Evolutionary conservation across 2,797 vertebrate species (phyloP), one percentile per base, ranked within the genome.

Genomic region (Schizopygopsis pylzovi): DNA sequence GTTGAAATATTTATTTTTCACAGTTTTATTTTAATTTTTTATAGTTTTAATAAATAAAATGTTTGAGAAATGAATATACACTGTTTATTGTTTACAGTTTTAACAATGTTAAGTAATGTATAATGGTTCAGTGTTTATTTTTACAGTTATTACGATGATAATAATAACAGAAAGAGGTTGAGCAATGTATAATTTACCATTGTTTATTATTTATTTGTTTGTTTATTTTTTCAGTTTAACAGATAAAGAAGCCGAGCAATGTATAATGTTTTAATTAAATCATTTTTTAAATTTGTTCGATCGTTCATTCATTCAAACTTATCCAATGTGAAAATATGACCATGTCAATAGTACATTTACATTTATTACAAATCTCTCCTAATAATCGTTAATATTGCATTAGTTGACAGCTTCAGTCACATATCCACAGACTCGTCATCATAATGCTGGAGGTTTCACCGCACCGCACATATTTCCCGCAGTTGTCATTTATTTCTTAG

Each of bases 401-500:
- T 68, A 37, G 3, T 28, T 84, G 63, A 84, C 49, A 59, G 61
- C 75, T 59, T 84, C 73, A 52, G 52, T 82, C 25, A 22, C n/a
- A 56, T 41, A 25, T 71, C 22, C 54, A 73, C 70, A 25, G 33
- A 4, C 13, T 6, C 68, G n/a, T 61, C 41, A 11, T 63, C 52
- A 47, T 28, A 41, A 43, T 61, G 81, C 52, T 33, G 80, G 41
- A 15, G 41, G 67, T 63, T 75, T 75, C 43, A 47, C 54, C 15
- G 10, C 16, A 4, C 15, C 16, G 18, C 70, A 39, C 12, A 25
- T 41, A 77, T 85, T 68, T 68, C 33, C 18, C 22, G 4, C 22
- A 13, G 28, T 39, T 65, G 22, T 28, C 28, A 71, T 63, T 65
- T 71, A 7, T 82, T 20, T 18, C 16, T 76, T 79, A 79, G 12